Evolutionary conservation across 2,888 invertebrate species (phyloP), one percentile per base, ranked within the genome.

Genomic region (Orchesellides sinensis): DNA sequence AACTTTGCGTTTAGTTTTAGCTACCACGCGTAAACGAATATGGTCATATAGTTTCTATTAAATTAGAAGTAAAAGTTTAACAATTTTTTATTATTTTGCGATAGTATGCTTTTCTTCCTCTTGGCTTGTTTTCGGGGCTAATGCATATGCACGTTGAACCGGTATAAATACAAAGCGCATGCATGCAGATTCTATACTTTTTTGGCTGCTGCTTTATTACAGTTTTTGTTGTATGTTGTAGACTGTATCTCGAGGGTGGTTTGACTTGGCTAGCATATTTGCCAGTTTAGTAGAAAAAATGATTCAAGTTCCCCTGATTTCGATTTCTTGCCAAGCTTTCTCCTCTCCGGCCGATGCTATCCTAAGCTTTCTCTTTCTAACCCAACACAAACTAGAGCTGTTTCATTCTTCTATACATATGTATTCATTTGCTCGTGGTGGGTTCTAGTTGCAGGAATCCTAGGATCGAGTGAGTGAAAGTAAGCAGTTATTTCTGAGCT

Each of bases 281-380:
- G 12, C 52, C 19, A 19, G 52, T 5, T 52, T 52, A 5, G n/a
- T n/a, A 40, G 40, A 40, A 40, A 40, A 40, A 40, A 29, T 49
- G 78, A 63, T 56, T 69, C 78, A 70, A 61, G 63, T 78, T 78
- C 61, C 78, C 78, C 78, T 68, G 66, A 27, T 77, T 77, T 49
- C 59, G 23, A 17, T 47, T 32, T 35, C 59, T 78, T 78, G 78
- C 52, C 78, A 78, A 77, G 66, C 63, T n/a, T 23, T 47, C n/a
- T n/a, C n/a, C 40, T 40, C 65, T 32, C 32, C 10, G 32, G 40
- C n/a, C 40, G 40, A 40, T 2, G 14, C 40, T 14, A 2, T 32
- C n/a, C n/a, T 8, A 40, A 14, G 40, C 40, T 40, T 10, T n/a
- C n/a, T 2, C 40, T 40, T 1, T 2, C 10, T 14, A 40, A 14